Evolutionary conservation across 1,140 invertebrate genomes (phyloP), one percentile per base, ranked within the genome.

Genomic region (Dufourea novaeangliae): DNA sequence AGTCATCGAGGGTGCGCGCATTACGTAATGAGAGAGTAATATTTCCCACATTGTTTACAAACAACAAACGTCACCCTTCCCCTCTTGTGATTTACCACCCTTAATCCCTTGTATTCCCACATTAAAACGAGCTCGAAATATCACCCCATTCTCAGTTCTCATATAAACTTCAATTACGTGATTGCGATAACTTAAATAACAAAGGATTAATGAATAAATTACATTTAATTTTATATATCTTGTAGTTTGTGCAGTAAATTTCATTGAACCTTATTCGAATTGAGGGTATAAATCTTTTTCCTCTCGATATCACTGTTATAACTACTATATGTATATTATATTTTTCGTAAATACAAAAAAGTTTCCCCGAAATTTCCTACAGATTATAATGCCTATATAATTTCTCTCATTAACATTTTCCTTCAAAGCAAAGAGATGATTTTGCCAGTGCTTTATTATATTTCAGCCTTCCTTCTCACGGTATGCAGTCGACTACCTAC

Each of bases 361-460:
- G 6, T 29, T 11, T 17, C 20, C 6, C 4, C n/a, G 2, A n/a
- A 34, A 17, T 41, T 59, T 68, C 20, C n/a, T 25, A 75, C 68
- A 75, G 20, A 7, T 17, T 14, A 20, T 1, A n/a, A 27, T 39
- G 37, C 22, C 7, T 20, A 12, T 17, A 10, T 50, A 69, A 76
- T 76, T 76, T 69, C 57, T 63, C 67, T 62, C 34, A 39, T 77
- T 63, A 50, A 17, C 54, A 63, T 71, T 77, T 63, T 70, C 29
- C 56, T n/a, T 34, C 44, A n/a, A 6, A 12, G 27, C 1, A 12
- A 22, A 12, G 32, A 52, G 67, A 77, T 41, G 67, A 77, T 71
- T 71, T 71, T 77, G 75, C 71, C 68, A 63, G 68, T 37, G 14
- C 44, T 57, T 71, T 41, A 63, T 77, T 77, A 71, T 62, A 56